Evolutionary conservation across 2,113 vertebrate species (phyloP).

Genomic region (Recurvirostra avosetta): DNA sequence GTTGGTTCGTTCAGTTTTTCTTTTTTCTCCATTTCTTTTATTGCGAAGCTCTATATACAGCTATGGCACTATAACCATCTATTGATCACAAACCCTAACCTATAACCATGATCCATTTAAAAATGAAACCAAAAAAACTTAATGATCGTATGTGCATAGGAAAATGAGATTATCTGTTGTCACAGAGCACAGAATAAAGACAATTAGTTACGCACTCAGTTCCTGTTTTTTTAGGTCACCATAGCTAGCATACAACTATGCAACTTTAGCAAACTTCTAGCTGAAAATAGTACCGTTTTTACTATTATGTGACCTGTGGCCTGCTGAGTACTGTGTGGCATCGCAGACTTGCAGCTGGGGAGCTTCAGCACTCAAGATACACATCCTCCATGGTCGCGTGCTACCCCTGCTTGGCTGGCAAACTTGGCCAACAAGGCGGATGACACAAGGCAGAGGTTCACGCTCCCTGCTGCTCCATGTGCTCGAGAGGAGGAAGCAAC

Average conservation of each 20-base stretch:
- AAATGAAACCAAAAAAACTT: not conserved
- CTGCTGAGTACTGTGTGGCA: not conserved
- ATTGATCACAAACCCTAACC: not conserved
- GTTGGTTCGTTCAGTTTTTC: not conserved
- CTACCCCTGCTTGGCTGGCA: not conserved
- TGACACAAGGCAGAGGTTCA: not conserved
- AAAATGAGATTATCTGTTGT: not conserved
- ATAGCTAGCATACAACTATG: not conserved
- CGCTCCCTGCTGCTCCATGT: not conserved
- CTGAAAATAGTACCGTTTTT: not conserved
- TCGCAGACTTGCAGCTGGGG: not conserved
- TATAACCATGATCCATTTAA: not conserved
- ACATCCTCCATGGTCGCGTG: not conserved
- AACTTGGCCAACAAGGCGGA: not conserved
- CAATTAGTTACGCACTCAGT: not conserved
- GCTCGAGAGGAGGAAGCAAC: not conserved
- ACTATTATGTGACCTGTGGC: not conserved
- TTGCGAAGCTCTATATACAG: not conserved
- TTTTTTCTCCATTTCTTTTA: not conserved
- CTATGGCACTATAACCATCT: not conserved
- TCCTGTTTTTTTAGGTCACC: not conserved
- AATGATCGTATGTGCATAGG: not conserved
- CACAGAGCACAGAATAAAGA: not conserved
- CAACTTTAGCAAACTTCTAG: not conserved
- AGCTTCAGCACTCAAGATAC: not conserved